Base-by-base conservation (phyloP, 2,113 vertebrate genomes). In the Hemicordylus capensis region DNA sequence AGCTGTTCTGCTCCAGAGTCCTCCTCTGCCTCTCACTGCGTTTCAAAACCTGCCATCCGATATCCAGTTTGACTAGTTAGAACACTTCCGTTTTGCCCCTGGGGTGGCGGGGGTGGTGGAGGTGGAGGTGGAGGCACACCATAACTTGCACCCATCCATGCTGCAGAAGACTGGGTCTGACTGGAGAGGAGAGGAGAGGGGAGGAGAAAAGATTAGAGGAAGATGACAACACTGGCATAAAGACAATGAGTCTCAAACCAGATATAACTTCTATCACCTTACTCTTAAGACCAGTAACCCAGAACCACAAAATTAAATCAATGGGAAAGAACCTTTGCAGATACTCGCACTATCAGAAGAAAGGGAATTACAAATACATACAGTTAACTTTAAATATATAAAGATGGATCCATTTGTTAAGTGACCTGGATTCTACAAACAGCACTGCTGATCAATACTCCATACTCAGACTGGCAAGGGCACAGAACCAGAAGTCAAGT, bases 11-110 rank as follows among this genome's bases (percentile, higher is more conserved):
- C 81, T 91, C 89, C 91, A 92, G 90, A 93, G 92, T 95, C 94
- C 90, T 89, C 87, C 85, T 90, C 46, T 67, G 61, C 4, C 46
- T 81, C 96, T 98, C 97, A 98, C 89, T 98, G 98, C 73, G 97
- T 97, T 93, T 98, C 98, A 93, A 98, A 98, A 94, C 97, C 97
- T 75, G 98, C 92, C 92, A 98, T 96, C 80, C 98, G 97, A 95
- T 98, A 98, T 73, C 97, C 97, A 6, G 97, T 96, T 93, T 98
- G 98, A 95, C 94, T 97, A 78, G 97, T 95, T 87, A 98, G 91
- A 96, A 98, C 96, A 91, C 97, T 97, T 83, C 98, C 98, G 80
- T 98, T 99, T 94, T 98, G 96, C 88, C 97, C 97, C 93, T 97
- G 98, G 34, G 97, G 96, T 0, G 98, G 96, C 64, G 96, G 98